Percentiles rank a stretch among this genome's conserved stretches.
Conservation (phyloP, 1,140 invertebrate species). For the Macrocentrus cingulum region DNA sequence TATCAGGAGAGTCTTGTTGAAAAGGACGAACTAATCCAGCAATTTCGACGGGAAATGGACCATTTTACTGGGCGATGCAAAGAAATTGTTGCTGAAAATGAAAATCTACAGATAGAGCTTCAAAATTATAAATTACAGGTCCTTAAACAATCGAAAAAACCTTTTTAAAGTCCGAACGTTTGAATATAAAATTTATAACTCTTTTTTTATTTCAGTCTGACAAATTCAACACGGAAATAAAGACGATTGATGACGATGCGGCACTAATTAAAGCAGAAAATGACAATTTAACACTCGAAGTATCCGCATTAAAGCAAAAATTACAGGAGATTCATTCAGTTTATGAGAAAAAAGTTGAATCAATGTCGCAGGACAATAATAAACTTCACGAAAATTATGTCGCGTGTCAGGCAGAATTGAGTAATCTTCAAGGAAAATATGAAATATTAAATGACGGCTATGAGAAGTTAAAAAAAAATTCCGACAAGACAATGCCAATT, state of each 20-base stretch:
- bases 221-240: conserved; percentile 48
- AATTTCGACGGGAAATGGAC: conserved; percentile 64
- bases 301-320: conserved; percentile 61
- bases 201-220: conserved; percentile 41
- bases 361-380: conserved; percentile 63
- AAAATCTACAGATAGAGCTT: conserved; percentile 61
- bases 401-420: conserved; percentile 60
- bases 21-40: conserved; percentile 66
- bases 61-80: conserved; percentile 65
- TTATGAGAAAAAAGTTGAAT: conserved; percentile 65
- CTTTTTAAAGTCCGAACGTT: too few relatives aligned
- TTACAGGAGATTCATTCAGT: conserved; percentile 62
- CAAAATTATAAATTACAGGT: conserved; percentile 60
- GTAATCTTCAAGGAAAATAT: conserved; percentile 61
- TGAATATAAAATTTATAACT: too few relatives aligned
- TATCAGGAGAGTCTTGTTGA: conserved; percentile 69
- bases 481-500: conserved; percentile 59
- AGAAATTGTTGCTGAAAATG: conserved; percentile 66
- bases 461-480: conserved; percentile 60
- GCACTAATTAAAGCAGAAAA: conserved; percentile 64
- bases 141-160: too few relatives aligned
- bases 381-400: conserved; percentile 62
- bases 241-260: conserved; percentile 58
- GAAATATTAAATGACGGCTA: conserved; percentile 56
- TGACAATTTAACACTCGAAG: conserved; percentile 59